phyloP scores from a whole-genome alignment of 2,797 vertebrate genomes.

The Lithobates pipiens region DNA sequence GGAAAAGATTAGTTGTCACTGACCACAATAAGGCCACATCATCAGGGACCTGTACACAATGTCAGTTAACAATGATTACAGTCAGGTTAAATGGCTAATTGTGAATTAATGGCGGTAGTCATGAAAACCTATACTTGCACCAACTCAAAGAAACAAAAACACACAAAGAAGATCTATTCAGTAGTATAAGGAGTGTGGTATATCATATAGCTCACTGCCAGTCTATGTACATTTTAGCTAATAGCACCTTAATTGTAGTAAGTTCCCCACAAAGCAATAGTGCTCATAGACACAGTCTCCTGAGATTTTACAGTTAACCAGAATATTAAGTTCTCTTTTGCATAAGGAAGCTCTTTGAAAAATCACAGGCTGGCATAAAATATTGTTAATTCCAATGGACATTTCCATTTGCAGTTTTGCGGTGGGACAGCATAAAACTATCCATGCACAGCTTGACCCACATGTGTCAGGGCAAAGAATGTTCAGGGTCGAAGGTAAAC shows the following conservation, averaged over 20 bases:
- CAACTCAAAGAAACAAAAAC: background rate
- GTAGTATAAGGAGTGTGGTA: background rate
- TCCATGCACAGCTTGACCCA: too few relatives aligned
- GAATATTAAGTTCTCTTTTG: background rate
- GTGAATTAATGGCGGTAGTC: background rate
- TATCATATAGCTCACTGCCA: background rate
- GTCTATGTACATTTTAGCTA: conserved; percentile 1
- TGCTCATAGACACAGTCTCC: too few relatives aligned
- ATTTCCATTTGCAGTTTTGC: background rate
- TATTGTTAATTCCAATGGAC: background rate
- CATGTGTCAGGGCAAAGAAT: too few relatives aligned
- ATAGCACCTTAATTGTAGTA: background rate
- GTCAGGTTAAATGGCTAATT: conserved; percentile 23
- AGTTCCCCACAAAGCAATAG: background rate
- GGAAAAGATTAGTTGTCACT: background rate
- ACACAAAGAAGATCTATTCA: background rate
- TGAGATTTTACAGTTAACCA: background rate
- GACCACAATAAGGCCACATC: conserved; percentile 12
- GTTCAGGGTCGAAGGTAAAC: too few relatives aligned
- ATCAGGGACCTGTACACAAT: background rate
- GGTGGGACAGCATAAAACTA: background rate
- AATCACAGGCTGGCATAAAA: background rate
- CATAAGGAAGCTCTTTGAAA: background rate
- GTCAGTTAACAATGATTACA: background rate
- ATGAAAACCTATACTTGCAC: conserved; percentile 23